Evolutionary conservation across 2,888 invertebrate species (phyloP), one percentile per base, ranked within the genome.

Genomic region (Apodemia zela): DNA sequence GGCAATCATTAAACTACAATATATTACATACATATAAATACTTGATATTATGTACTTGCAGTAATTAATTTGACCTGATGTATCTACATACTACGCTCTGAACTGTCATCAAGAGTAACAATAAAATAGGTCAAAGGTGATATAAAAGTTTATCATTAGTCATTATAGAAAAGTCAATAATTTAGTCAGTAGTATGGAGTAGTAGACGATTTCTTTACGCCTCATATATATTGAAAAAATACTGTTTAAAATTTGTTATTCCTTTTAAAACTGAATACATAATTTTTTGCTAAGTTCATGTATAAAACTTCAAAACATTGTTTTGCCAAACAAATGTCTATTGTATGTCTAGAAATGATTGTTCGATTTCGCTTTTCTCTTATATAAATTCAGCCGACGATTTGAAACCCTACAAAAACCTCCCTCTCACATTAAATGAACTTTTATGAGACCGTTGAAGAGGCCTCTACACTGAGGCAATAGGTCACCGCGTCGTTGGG

Each of bases 341-440:
- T 54, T 54, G 54, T 54, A 54, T 54, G 15, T 54, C 54, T 54
- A 25, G 54, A 54, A 25, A 54, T 54, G 54, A 54, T 25, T 54
- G 54, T 54, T 54, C 54, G 54, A 25, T 54, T 54, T 25, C 54
- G 25, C 60, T 42, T 45, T 60, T 29, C 42, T 45, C 10, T 60
- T 45, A 45, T 45, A 45, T 60, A 60, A 60, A 73, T 72, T 71
- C 70, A 70, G 69, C 73, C 71, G 70, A 62, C 66, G 68, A 68
- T 69, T 69, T 69, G 65, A 67, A 71, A 72, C 74, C 72, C 71
- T 74, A 78, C 76, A 76, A 75, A 73, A 70, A 68, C 73, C 71
- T 73, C 74, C 75, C 75, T 75, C 76, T 79, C 75, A 78, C 75
- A 80, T 77, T 75, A 74, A 80, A 80, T 76, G 74, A 78, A 81